Percentiles rank a stretch among this genome's conserved stretches.
Evolutionary conservation across 2,797 vertebrate genomes (phyloP).

Genomic region (Propithecus deckenii): DNA sequence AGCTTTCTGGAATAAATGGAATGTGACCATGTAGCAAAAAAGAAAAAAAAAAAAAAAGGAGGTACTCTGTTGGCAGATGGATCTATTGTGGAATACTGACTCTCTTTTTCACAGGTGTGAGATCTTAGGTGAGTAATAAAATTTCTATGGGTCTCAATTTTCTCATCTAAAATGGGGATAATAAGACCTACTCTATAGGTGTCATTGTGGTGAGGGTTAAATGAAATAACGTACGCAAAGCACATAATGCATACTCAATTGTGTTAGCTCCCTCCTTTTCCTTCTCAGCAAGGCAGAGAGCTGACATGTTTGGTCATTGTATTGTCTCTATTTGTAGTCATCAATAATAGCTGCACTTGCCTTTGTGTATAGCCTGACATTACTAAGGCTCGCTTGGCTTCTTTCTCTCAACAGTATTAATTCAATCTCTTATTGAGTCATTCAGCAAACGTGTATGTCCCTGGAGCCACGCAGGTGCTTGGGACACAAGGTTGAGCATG

Average conservation of each 20-base stretch:
- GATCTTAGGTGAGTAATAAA: neutral
- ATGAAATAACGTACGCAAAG: neutral
- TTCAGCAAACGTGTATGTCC: neutral
- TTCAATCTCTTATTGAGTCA: neutral
- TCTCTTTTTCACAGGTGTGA: neutral
- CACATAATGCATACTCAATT: neutral
- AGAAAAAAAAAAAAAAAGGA: neutral
- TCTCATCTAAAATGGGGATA: neutral
- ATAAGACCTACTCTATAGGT: neutral
- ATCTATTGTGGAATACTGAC: neutral
- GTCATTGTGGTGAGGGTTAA: neutral
- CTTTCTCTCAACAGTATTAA: neutral
- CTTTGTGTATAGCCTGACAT: neutral
- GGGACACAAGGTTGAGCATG: neutral
- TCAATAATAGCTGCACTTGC: neutral
- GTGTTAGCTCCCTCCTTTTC: neutral
- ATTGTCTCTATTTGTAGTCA: neutral
- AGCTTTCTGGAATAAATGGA: neutral
- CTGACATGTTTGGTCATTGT: neutral
- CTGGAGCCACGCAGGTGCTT: neutral
- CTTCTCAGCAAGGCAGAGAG: neutral
- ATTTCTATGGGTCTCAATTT: neutral
- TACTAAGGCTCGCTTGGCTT: neutral
- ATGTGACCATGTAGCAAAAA: neutral
- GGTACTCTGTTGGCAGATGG: neutral